Evolutionary conservation across 2,113 vertebrate genomes (phyloP).

Genomic region (Maccullochella peelii): DNA sequence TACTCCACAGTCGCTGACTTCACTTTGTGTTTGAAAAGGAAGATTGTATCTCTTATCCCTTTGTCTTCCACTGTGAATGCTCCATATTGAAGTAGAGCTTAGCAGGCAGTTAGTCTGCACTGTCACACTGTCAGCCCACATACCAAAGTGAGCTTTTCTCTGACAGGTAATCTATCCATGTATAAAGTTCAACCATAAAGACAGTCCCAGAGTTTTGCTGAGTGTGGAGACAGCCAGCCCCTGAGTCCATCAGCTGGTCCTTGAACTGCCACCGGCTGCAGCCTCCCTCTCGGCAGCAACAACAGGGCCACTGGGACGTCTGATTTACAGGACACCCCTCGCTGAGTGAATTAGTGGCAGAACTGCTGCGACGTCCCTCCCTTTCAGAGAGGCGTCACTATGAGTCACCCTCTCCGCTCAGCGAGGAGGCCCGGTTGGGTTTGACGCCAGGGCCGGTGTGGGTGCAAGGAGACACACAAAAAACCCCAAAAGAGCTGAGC

Average conservation of each 20-base stretch:
- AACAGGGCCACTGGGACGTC: slow-evolving; percentile 5
- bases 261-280: slow-evolving; percentile 67
- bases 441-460: slow-evolving; percentile 22
- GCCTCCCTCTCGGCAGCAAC: slow-evolving; percentile 28
- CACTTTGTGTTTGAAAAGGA: background rate
- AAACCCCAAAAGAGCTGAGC: slow-evolving; percentile 62
- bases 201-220: slow-evolving; percentile 54
- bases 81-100: slow-evolving; percentile 37
- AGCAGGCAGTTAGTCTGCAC: slow-evolving; percentile 31
- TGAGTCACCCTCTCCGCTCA: slow-evolving; percentile 43
- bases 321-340: slow-evolving; percentile 71
- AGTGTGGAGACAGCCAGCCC: slow-evolving; percentile 40
- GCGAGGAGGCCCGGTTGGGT: slow-evolving; percentile 8
- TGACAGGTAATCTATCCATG: slow-evolving; percentile 58
- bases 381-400: slow-evolving; percentile 30
- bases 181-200: slow-evolving; percentile 46
- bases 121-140: slow-evolving; percentile 31
- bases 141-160: slow-evolving; percentile 45
- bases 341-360: slow-evolving; percentile 63
- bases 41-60: slow-evolving; percentile 38
- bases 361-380: slow-evolving; percentile 39
- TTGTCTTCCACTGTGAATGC: slow-evolving; percentile 11
- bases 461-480: slow-evolving; percentile 22
- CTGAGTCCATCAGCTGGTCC: slow-evolving; percentile 65
- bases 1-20: background rate